Evolutionary conservation across 2,797 vertebrate species (phyloP).

Genomic region (Oreochromis grahami): DNA sequence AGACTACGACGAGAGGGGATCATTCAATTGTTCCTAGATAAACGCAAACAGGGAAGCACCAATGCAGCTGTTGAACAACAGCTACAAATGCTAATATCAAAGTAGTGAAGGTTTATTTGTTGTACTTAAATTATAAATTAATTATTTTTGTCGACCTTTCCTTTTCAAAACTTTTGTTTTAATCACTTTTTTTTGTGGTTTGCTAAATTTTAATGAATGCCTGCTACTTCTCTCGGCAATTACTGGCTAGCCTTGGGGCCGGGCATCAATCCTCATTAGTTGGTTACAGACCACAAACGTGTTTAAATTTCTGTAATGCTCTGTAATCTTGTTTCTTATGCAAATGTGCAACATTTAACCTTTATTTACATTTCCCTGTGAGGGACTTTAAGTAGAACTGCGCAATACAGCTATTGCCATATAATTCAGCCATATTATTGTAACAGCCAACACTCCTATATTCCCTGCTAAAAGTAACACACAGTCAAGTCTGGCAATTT

Average conservation of each 20-base stretch:
- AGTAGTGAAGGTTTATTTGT: neutral
- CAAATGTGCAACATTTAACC: neutral
- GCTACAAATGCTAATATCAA: neutral
- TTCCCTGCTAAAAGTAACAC: neutral
- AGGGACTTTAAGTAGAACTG: neutral
- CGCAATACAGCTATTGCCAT: neutral
- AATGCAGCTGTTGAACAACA: neutral
- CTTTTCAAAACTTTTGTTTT: neutral
- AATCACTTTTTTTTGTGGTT: neutral
- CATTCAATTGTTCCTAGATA: rapidly evolving
- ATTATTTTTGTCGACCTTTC: neutral
- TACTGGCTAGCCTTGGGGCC: neutral
- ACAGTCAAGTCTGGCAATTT: rapidly evolving
- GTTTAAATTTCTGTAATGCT: neutral
- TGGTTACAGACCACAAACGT: neutral
- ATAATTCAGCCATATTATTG: neutral
- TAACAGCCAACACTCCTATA: neutral
- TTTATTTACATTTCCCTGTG: neutral
- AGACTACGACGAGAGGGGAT: rapidly evolving
- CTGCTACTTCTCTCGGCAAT: neutral
- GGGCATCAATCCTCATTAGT: neutral
- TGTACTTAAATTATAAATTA: rapidly evolving
- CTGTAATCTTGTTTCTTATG: neutral
- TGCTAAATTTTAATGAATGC: neutral
- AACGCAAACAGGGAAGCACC: neutral